Evolutionary conservation across 2,888 invertebrate genomes (phyloP).

Genomic region (Drosophila mayaguana): DNA sequence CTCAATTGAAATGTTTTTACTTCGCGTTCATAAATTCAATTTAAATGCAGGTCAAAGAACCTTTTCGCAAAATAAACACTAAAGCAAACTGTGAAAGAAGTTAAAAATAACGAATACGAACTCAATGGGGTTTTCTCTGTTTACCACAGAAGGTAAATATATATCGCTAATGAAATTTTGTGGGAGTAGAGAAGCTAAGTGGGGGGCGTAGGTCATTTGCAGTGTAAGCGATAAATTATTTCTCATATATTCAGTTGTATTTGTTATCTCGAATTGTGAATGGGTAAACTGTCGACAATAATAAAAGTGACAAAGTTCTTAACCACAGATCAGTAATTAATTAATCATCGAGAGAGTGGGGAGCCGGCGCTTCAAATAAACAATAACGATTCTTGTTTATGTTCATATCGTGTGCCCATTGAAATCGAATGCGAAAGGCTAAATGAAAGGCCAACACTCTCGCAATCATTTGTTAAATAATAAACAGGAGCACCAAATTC

Average conservation of each 20-base stretch:
- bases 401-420: not conserved
- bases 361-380: not conserved
- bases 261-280: conserved; percentile 4
- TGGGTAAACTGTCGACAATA: conserved; percentile 2
- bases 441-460: not conserved
- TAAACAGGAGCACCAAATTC: not conserved
- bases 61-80: conserved; percentile 6
- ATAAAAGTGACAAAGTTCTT: conserved; percentile 5
- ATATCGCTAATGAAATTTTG: not conserved
- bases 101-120: not conserved
- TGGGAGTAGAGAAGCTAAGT: not conserved
- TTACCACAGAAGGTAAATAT: not conserved
- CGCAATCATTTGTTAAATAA: no score
- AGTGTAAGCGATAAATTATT: conserved; percentile 10
- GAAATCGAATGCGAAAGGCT: not conserved
- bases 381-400: not conserved
- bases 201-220: not conserved
- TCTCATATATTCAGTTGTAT: not conserved
- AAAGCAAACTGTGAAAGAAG: not conserved
- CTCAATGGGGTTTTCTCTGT: not conserved
- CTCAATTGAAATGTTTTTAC: not conserved
- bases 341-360: not conserved
- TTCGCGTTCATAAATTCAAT: not conserved
- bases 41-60: not conserved
- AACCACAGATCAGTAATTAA: conserved; percentile 14